A percentile compares a stretch with the other conserved stretches of the same genome.
phyloP scores from a whole-genome alignment of 2,888 invertebrate genomes.

The Caenorhabditis drosophilae region DNA sequence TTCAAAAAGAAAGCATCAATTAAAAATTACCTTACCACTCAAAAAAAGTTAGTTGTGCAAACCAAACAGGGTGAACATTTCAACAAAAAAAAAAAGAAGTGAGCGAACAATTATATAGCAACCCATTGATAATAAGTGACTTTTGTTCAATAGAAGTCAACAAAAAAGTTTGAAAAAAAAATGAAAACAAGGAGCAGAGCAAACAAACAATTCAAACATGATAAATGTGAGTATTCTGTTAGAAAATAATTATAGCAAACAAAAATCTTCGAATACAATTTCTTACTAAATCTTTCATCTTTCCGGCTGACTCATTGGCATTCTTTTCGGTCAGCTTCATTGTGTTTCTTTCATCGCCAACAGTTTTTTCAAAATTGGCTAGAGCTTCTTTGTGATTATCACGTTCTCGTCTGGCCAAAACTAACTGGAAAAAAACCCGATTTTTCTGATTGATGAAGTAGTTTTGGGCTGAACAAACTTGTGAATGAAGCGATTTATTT shows the following conservation, averaged over 20 bases:
- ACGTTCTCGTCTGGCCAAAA: conserved; percentile 65
- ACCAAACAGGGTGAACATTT: not conserved
- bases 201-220: conserved; percentile 35
- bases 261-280: not conserved
- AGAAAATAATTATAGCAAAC: not conserved
- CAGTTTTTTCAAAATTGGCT: conserved; percentile 47
- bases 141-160: no score
- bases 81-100: not conserved
- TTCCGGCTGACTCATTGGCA: conserved; percentile 29
- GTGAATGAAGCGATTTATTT: conserved; percentile 66
- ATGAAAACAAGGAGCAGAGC: no score
- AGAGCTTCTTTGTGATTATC: conserved; percentile 62
- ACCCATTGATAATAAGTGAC: no score
- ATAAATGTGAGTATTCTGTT: conserved; percentile 38
- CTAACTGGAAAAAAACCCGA: conserved; percentile 48
- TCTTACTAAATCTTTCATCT: conserved; percentile 47
- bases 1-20: not conserved
- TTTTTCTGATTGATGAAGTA: not conserved
- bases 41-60: conserved; percentile 5
- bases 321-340: conserved; percentile 53
- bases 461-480: no score
- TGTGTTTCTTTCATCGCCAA: conserved; percentile 38
- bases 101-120: no score
- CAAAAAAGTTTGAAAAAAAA: no score
- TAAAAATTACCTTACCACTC: conserved; percentile 5